A percentile compares a stretch with the other conserved stretches of the same genome.
Conservation (phyloP, 2,113 vertebrate species). For the Amia ocellicauda region DNA sequence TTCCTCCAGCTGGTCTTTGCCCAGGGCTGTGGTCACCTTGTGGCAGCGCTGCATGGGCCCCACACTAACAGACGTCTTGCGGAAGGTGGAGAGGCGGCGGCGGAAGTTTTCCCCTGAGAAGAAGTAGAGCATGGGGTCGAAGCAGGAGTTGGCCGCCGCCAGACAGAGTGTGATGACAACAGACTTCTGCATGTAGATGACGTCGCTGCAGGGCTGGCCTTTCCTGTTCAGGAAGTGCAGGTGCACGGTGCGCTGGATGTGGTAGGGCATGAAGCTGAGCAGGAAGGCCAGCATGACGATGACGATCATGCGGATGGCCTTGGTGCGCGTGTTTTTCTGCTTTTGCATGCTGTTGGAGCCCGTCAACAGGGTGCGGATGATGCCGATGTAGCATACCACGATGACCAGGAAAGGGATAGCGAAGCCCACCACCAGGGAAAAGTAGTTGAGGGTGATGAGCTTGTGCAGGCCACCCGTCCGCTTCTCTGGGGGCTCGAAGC, state of each 20-base stretch:
- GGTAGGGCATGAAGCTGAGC: conserved; percentile 89
- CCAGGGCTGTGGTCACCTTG: neutral
- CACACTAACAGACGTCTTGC: conserved; percentile 52
- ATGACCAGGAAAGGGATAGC: conserved; percentile 80
- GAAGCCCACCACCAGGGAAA: conserved; percentile 81
- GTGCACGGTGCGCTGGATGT: conserved; percentile 83
- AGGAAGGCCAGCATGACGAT: conserved; percentile 85
- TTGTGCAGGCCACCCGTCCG: conserved; percentile 22
- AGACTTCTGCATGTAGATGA: conserved; percentile 76
- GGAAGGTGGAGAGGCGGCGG: conserved; percentile 73
- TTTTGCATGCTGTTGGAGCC: conserved; percentile 57
- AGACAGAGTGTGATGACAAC: conserved; percentile 86
- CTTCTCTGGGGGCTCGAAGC: conserved; percentile 78
- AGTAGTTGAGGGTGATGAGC: conserved; percentile 69
- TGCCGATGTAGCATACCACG: conserved; percentile 83
- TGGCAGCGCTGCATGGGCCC: neutral
- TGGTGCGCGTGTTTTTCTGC: conserved; percentile 61
- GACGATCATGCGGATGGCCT: conserved; percentile 87
- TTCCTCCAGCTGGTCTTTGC: conserved; percentile 3
- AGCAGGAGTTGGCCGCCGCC: conserved; percentile 89
- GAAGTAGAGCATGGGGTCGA: conserved; percentile 91
- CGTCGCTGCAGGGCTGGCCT: conserved; percentile 49
- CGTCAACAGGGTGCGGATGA: conserved; percentile 72
- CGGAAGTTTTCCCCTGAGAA: conserved; percentile 90
- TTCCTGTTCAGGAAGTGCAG: conserved; percentile 60